Base-by-base conservation (phyloP, 2,797 vertebrate genomes). In the Peromyscus aztecus region DNA sequence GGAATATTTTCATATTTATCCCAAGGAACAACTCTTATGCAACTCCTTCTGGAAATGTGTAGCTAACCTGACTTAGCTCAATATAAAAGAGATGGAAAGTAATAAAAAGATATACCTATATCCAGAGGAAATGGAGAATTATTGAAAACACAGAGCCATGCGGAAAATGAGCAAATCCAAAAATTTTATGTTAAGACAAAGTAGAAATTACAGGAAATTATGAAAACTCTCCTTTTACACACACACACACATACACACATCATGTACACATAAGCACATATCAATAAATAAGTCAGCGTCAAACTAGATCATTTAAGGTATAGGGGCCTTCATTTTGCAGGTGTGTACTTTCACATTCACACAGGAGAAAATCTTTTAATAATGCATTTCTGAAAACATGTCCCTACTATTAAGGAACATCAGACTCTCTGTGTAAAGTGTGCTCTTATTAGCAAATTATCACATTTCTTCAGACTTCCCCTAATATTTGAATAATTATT, bases 21-120 rank as follows among this genome's bases (percentile, higher is more conserved):
- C 6, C 76, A 55, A 91, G 82, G 37, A 92, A 91, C 84, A 91
- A 94, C 91, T 75, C 63, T 91, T 65, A 63, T n/a, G 6, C 69
- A 89, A n/a, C n/a, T 84, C 40, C 24, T 91, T 91, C 61, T 89
- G 16, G 78, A 92, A 83, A 81, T 52, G 88, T 88, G 71, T 55
- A 91, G 83, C 57, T 93, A 76, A 73, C 24, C 31, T 77, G 23
- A 23, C 27, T 96, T 92, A 84, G 27, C 16, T 46, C 76, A 91
- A 21, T 73, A 4, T 3, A 57, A 76, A 90, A 40, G 71, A 93
- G 95, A 96, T 57, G 12, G 34, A 78, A 27, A 91, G 52, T 31
- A 55, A 59, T 21, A 9, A 29, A 86, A 67, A 67, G 43, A 69
- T 63, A 83, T 43, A 61, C 24, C 43, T 83, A 83, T 43, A 43